Conservation (phyloP, 2,797 vertebrate species). For the Vultur gryphus region DNA sequence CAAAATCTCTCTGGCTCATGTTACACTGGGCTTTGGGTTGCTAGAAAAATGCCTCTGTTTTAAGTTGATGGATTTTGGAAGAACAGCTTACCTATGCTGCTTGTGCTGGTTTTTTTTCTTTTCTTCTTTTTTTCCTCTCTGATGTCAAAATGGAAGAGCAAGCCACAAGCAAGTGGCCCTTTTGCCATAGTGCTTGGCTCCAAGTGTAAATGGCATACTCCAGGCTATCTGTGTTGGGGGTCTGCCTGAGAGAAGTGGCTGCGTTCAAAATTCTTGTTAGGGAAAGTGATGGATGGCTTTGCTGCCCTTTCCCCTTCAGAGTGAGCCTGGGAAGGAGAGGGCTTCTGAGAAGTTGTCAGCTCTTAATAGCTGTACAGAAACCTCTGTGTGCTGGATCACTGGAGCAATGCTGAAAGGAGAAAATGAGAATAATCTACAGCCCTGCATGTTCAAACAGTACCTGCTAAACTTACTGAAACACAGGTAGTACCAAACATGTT, state of each 20-base stretch:
- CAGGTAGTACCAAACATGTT: background rate
- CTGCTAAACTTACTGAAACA: background rate
- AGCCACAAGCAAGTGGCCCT: background rate
- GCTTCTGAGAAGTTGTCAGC: background rate
- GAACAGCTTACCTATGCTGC: background rate
- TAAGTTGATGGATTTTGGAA: background rate
- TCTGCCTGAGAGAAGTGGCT: background rate
- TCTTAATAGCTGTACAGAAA: background rate
- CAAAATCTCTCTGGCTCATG: background rate
- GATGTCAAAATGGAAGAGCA: background rate
- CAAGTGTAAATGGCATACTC: background rate
- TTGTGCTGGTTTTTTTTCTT: rapidly evolving
- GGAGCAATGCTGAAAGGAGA: background rate
- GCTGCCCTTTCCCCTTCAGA: background rate
- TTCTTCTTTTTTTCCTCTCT: rapidly evolving
- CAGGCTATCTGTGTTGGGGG: background rate
- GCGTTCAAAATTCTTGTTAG: background rate
- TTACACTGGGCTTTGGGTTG: background rate
- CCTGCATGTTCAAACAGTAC: background rate
- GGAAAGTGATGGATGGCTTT: background rate
- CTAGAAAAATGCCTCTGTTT: background rate
- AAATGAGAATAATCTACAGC: background rate
- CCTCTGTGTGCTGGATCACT: background rate
- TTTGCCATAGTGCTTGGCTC: background rate
- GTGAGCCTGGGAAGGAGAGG: background rate